Evolutionary conservation across 2,797 vertebrate genomes (phyloP).

Genomic region (Malacoraja senta): DNA sequence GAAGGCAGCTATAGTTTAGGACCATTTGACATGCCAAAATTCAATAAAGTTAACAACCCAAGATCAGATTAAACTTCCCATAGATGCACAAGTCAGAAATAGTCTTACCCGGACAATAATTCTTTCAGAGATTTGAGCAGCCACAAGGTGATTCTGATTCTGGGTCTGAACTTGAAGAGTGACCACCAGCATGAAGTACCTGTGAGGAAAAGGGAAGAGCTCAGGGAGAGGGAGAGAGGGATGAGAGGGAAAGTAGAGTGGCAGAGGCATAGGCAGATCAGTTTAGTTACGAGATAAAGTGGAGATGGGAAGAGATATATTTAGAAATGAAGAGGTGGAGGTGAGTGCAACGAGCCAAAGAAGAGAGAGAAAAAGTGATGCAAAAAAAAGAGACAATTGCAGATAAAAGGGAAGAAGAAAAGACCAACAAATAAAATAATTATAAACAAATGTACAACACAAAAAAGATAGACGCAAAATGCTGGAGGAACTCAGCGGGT

Average conservation of each 20-base stretch:
- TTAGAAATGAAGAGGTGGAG: neutral
- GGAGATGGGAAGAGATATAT: neutral
- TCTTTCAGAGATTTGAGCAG: conserved; percentile 92
- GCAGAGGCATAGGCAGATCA: neutral
- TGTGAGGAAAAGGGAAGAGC: conserved; percentile 46
- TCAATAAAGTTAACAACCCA: neutral
- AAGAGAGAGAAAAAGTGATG: neutral
- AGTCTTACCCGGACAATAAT: conserved; percentile 90
- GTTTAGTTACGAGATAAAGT: neutral
- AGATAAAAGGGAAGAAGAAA: neutral
- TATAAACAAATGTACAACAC: neutral
- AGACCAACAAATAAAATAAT: neutral
- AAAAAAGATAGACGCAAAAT: neutral
- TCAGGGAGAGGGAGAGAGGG: neutral
- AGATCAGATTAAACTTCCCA: no score
- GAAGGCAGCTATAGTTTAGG: neutral
- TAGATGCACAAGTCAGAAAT: conserved; percentile 40
- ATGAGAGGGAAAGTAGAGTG: neutral
- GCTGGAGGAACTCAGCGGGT: neutral
- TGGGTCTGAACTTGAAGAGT: conserved; percentile 87
- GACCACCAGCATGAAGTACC: conserved; percentile 98
- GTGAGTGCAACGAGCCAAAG: neutral
- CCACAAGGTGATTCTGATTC: conserved; percentile 89
- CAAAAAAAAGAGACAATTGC: neutral
- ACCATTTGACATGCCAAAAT: neutral